phyloP scores from a whole-genome alignment of 2,113 vertebrate species.

The Gambusia affinis region DNA sequence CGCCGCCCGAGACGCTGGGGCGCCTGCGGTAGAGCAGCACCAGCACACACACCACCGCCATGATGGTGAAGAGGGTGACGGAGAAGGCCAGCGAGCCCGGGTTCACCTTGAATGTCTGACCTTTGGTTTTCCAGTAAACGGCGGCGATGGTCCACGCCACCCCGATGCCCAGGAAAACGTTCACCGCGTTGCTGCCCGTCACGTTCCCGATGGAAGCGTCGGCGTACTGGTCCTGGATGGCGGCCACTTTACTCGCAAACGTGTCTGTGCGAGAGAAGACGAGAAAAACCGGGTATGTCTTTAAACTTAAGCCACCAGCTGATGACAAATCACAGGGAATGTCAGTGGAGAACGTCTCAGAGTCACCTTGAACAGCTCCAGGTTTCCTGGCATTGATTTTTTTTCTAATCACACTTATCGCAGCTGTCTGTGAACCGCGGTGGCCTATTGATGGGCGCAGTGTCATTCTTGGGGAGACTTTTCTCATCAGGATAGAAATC shows the following conservation, averaged over 20 bases:
- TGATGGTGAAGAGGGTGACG: constrained; percentile 84
- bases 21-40: constrained; percentile 84
- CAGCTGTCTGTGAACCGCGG: neutral
- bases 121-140: constrained; percentile 82
- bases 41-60: constrained; percentile 75
- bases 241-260: constrained; percentile 86
- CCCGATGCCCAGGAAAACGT: constrained; percentile 87
- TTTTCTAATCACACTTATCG: neutral
- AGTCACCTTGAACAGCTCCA: neutral
- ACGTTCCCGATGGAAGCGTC: constrained; percentile 88
- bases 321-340: neutral
- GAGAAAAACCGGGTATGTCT: neutral
- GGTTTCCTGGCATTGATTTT: neutral
- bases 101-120: constrained; percentile 77
- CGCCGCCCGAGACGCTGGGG: constrained; percentile 73
- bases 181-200: constrained; percentile 87
- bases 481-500: neutral
- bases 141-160: constrained; percentile 87
- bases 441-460: neutral
- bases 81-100: constrained; percentile 86
- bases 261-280: constrained; percentile 74
- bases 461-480: neutral
- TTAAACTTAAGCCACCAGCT: neutral
- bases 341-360: neutral
- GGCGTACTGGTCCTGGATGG: constrained; percentile 86